Percentiles rank a stretch among this genome's conserved stretches.
Conservation (phyloP, 2,113 vertebrate species). For the Antechinus flavipes region DNA sequence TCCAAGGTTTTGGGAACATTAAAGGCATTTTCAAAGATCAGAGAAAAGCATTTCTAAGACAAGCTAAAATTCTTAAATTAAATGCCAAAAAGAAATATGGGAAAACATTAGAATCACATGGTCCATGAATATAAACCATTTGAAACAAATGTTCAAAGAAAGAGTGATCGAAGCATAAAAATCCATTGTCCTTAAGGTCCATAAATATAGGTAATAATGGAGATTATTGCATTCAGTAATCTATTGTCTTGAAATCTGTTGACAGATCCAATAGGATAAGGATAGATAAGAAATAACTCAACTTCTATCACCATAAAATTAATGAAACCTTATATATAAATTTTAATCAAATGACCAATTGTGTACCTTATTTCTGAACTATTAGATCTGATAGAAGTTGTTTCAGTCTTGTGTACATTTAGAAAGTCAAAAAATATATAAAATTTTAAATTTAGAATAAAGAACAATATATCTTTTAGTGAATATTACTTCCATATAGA, state of each 20-base stretch:
- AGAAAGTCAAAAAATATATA: not conserved
- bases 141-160: not conserved
- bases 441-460: not conserved
- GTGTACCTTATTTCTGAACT: not conserved
- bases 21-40: not conserved
- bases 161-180: not conserved
- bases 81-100: not conserved
- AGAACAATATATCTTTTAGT: not conserved
- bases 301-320: not conserved
- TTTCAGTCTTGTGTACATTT: not conserved
- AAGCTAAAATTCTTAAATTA: not conserved
- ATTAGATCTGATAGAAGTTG: not conserved
- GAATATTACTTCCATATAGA: not conserved
- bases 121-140: slow-evolving; percentile 1
- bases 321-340: not conserved
- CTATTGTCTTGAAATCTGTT: not conserved
- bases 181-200: not conserved
- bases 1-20: not conserved
- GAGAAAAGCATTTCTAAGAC: not conserved
- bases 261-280: not conserved
- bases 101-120: not conserved
- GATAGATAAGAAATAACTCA: not conserved
- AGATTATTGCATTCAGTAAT: not conserved
- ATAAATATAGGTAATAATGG: not conserved
- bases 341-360: not conserved